Evolutionary conservation across 2,888 invertebrate species (phyloP).

Genomic region (Villa cingulata): DNA sequence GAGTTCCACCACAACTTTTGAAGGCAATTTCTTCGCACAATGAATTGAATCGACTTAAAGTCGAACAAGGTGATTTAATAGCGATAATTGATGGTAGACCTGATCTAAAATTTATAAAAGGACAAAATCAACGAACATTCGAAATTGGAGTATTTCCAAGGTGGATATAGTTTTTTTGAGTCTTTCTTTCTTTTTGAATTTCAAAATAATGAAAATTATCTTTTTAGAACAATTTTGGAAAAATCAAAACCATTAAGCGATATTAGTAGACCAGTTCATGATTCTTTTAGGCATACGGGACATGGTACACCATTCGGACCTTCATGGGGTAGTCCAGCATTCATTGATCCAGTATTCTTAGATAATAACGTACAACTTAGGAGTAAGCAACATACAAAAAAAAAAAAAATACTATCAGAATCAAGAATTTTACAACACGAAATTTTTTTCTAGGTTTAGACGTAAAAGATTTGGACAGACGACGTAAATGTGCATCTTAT

Average conservation of each 20-base stretch:
- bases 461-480: slow-evolving; percentile 24
- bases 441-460: no score
- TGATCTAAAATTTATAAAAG: slow-evolving; percentile 90
- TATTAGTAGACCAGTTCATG: slow-evolving; percentile 64
- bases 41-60: slow-evolving; percentile 59
- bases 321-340: slow-evolving; percentile 72
- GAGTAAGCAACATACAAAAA: no score
- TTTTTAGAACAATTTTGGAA: slow-evolving; percentile 45
- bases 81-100: slow-evolving; percentile 79
- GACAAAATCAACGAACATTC: slow-evolving; percentile 81
- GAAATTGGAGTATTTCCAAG: slow-evolving; percentile 84
- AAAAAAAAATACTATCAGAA: no score
- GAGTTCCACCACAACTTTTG: slow-evolving; percentile 53
- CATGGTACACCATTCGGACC: slow-evolving; percentile 60
- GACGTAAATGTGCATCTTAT: slow-evolving; percentile 33
- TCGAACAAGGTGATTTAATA: slow-evolving; percentile 72
- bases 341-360: slow-evolving; percentile 65
- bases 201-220: slow-evolving; percentile 44
- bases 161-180: slow-evolving; percentile 21
- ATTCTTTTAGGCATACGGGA: slow-evolving; percentile 73
- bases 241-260: slow-evolving; percentile 58
- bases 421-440: no score
- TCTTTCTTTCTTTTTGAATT: slow-evolving; percentile 39
- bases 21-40: slow-evolving; percentile 50
- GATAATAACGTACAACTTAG: slow-evolving; percentile 22